A percentile compares a stretch with the other conserved stretches of the same genome.
phyloP scores from a whole-genome alignment of 2,113 vertebrate genomes.

The Promerops cafer region DNA sequence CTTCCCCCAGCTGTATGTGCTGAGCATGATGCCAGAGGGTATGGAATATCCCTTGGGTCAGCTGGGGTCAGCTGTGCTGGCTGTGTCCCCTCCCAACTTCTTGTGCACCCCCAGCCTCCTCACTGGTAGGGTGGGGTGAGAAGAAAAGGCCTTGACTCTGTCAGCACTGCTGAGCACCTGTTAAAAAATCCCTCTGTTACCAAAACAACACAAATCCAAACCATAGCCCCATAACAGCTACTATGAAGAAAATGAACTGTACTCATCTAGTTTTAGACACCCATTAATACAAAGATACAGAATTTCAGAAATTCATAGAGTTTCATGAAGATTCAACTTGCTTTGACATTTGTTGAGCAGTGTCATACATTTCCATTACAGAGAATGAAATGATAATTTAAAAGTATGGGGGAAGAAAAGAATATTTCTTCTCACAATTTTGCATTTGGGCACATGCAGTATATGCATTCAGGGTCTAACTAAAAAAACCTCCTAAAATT shows the following conservation, averaged over 20 bases:
- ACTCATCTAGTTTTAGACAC: background rate
- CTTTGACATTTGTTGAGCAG: background rate
- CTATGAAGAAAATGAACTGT: background rate
- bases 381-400: background rate
- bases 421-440: background rate
- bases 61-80: background rate
- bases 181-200: background rate
- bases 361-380: background rate
- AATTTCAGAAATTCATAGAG: background rate
- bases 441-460: background rate
- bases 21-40: background rate
- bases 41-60: background rate
- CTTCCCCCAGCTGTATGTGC: background rate
- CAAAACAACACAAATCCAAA: background rate
- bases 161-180: background rate
- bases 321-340: background rate
- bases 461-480: background rate
- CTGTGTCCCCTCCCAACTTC: rapidly evolving
- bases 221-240: background rate
- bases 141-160: background rate
- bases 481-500: background rate
- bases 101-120: background rate
- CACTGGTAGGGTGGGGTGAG: background rate
- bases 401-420: background rate
- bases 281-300: background rate